Evolutionary conservation across 2,113 vertebrate genomes (phyloP), one percentile per base, ranked within the genome.

Genomic region (Crotophaga sulcirostris): DNA sequence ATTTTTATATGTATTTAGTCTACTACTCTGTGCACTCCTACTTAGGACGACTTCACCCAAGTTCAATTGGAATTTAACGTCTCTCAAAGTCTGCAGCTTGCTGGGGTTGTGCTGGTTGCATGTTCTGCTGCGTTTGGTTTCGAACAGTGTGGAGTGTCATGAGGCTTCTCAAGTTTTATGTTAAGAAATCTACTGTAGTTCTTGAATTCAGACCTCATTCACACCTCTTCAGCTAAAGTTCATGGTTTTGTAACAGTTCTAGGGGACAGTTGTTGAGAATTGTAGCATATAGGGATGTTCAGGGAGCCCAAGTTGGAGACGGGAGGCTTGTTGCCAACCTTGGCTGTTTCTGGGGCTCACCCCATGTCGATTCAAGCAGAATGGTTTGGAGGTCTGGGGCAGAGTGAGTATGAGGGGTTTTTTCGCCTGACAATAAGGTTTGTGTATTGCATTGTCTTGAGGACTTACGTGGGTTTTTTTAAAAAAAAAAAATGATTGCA

Each of bases 41-140:
- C n/a, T 73, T 56, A 29, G 40, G 69, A 11, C 23, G 78, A 12
- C 14, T 74, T 77, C 19, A 18, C 34, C 23, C 13, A 64, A 52
- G 19, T 59, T 87, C 5, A n/a, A 38, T 23, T 34, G 49, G 29
- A 69, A n/a, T 0, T 0, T 67, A 56, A 7, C n/a, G 68, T 62
- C 24, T 36, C 14, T 86, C 13, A 7, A 73, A 59, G 21, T 42
- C 33, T 2, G 7, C 55, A 45, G 79, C 69, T 40, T n/a, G n/a
- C n/a, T n/a, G n/a, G n/a, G 45, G 33, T 45, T 2, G 5, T 64
- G 58, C 13, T 55, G 33, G 49, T 59, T 1, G 0, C 1, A 1
- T 36, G 18, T 55, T 62, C 2, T 4, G 18, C 29, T 36, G 36
- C 52, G 49, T 16, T 55, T 72, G 23, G 25, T 72, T 73, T 44